Evolutionary conservation across 2,113 vertebrate genomes (phyloP).

Genomic region (Sander lucioperca): DNA sequence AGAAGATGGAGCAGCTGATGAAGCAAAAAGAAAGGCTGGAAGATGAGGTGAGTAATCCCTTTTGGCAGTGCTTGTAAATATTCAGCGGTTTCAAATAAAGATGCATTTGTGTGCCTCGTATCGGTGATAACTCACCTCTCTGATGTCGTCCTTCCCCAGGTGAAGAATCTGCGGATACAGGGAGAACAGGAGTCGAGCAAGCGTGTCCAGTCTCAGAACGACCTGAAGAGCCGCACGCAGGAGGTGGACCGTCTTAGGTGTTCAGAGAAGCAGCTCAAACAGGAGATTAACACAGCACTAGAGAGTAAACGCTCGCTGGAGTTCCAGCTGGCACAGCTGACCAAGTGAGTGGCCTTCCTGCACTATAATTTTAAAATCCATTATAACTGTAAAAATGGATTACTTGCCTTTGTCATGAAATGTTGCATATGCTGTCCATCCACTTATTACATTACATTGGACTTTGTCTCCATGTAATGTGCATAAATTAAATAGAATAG

Average conservation of each 20-base stretch:
- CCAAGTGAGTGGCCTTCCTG: conserved; percentile 88
- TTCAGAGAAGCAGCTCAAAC: conserved; percentile 97
- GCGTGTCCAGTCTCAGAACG: conserved; percentile 88
- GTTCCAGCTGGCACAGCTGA: conserved; percentile 96
- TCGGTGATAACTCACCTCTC: not conserved
- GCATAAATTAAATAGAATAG: not conserved
- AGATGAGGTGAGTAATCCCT: conserved; percentile 88
- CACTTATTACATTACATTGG: not conserved
- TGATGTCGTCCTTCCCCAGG: conserved; percentile 74
- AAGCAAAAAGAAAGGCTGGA: conserved; percentile 96
- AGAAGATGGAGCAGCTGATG: conserved; percentile 96
- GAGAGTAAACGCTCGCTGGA: conserved; percentile 96
- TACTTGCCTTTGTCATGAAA: not conserved
- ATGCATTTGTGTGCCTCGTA: not conserved
- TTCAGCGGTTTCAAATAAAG: not conserved
- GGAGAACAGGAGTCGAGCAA: conserved; percentile 94
- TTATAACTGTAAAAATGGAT: not conserved
- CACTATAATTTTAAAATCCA: not conserved
- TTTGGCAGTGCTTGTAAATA: not conserved
- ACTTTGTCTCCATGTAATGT: not conserved
- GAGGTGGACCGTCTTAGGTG: conserved; percentile 93
- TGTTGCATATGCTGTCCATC: not conserved
- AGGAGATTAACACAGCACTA: conserved; percentile 93
- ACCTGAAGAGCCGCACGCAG: conserved; percentile 91
- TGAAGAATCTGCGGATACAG: conserved; percentile 90